Conservation (phyloP, 2,888 invertebrate genomes). For the Choristoneura rosaceana region DNA sequence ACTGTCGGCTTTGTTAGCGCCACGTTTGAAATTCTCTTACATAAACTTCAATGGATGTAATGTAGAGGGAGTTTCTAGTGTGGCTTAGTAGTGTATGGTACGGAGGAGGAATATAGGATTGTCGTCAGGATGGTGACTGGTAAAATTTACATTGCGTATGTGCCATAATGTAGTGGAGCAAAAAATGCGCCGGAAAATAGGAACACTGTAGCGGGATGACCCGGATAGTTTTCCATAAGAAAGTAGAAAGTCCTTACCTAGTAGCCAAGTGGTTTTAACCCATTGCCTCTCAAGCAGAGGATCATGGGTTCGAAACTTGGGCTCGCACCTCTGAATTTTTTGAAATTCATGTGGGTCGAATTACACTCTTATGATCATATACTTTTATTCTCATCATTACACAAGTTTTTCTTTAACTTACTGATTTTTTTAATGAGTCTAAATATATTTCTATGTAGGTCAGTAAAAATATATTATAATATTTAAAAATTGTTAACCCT, state of each 20-base stretch:
- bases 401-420: too few species aligned
- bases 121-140: constrained; percentile 82
- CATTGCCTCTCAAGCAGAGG: too few species aligned
- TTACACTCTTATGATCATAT: too few species aligned
- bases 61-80: constrained; percentile 15
- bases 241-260: too few species aligned
- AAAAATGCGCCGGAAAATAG: constrained; percentile 57
- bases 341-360: too few species aligned
- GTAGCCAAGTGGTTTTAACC: too few species aligned
- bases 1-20: constrained; percentile 50
- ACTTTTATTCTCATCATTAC: too few species aligned
- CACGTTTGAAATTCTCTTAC: not conserved
- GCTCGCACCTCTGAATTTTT: too few species aligned
- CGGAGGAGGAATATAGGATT: constrained; percentile 70
- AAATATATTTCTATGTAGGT: not conserved
- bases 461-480: constrained; percentile 15
- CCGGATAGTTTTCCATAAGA: not conserved
- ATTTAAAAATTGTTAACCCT: constrained; percentile 54
- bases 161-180: constrained; percentile 49
- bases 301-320: too few species aligned
- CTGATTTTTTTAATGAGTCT: too few species aligned
- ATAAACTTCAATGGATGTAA: constrained; percentile 50
- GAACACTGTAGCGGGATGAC: not conserved
- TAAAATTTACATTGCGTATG: constrained; percentile 68
- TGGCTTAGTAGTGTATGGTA: constrained; percentile 46